Base-by-base conservation (phyloP, 2,113 vertebrate species). In the Melanocharis versteri region DNA sequence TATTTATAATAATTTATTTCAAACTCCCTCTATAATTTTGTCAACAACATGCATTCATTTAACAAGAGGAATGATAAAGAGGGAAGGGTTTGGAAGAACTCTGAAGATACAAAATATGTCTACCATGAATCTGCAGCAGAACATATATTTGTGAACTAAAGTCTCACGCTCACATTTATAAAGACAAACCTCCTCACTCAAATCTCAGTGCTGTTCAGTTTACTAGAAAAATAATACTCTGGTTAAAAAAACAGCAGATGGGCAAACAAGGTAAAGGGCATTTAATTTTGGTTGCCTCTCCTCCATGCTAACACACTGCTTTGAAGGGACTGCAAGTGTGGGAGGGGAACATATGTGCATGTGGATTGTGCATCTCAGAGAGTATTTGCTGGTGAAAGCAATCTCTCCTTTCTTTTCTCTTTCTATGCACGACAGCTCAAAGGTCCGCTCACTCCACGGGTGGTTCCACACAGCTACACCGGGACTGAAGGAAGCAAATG, bases 301-400 rank as follows among this genome's bases (percentile, higher is more conserved):
- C 48, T 87, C 80, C 77, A 81, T 78, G 94, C 83, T 94, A 97
- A 94, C 83, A 81, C 48, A 15, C 35, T 90, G 50, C 72, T 93
- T 68, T 26, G 85, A 95, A 93, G 68, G 40, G 83, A 90, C 90
- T 83, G 66, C 37, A 68, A 90, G 94, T 90, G 94, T 97, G 68
- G 96, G 96, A 94, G 88, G 75, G 54, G 62, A 97, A 94, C 96
- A 97, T 96, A 97, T 93, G 95, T 94, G 94, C 76, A 26, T 75
- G 64, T 45, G 64, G 91, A 97, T 94, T 96, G 94, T 92, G 91
- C 95, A 94, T 94, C 94, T 95, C 20, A 3, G 76, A 92, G 83
- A 71, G 28, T 60, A 77, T 70, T 40, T 87, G 69, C 68, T 89
- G 64, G 47, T 39, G 68, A 83, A 87, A 0, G 0, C 47, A 33